Percentiles rank a stretch among this genome's conserved stretches.
phyloP scores from a whole-genome alignment of 2,888 invertebrate genomes.

The Eueremaeus valkanovi region DNA sequence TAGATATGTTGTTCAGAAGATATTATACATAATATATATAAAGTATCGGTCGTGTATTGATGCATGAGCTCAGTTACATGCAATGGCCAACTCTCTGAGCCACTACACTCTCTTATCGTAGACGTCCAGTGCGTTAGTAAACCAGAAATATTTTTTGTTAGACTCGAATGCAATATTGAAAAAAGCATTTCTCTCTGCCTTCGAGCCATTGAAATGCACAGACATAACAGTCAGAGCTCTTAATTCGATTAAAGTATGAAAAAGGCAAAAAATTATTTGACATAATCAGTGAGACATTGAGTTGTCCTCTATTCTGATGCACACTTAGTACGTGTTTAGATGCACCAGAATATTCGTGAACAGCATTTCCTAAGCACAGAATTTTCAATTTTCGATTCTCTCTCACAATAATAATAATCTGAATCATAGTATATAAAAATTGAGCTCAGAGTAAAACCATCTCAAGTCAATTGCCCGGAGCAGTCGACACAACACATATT shows the following conservation, averaged over 20 bases:
- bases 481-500: neutral
- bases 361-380: neutral
- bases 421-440: neutral
- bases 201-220: neutral
- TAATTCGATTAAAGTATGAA: conserved; percentile 21
- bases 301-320: neutral
- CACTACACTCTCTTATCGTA: neutral
- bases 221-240: neutral
- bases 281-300: conserved; percentile 8
- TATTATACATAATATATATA: neutral
- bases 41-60: conserved; percentile 7
- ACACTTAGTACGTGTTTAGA: too few relatives aligned
- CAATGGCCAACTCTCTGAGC: too few relatives aligned
- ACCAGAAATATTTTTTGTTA: neutral
- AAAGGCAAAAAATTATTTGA: neutral
- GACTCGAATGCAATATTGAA: neutral
- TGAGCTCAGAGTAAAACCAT: too few relatives aligned
- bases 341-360: neutral
- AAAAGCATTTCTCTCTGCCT: neutral
- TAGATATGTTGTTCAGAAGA: neutral
- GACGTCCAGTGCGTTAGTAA: neutral
- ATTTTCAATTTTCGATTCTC: neutral
- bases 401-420: neutral
- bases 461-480: conserved; percentile 33
- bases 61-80: conserved; percentile 14